Evolutionary conservation across 1,140 invertebrate genomes (phyloP), one percentile per base, ranked within the genome.

Genomic region (Tenebrio molitor): DNA sequence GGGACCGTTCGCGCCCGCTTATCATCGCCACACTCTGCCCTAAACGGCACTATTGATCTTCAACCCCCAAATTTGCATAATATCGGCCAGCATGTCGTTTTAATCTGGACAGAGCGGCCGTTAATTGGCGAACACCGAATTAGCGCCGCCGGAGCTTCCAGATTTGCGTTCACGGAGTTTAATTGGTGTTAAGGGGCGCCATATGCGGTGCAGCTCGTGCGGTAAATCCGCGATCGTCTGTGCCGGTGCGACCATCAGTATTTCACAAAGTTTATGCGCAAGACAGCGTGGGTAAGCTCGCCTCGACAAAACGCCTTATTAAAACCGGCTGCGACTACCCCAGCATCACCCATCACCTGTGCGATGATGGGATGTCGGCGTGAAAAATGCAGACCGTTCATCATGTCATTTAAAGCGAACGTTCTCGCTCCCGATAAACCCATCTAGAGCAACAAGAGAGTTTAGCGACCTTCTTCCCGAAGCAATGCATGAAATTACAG

Each of bases 231-330:
- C n/a, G n/a, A n/a, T n/a, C n/a, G n/a, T n/a, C n/a, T n/a, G n/a
- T n/a, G n/a, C n/a, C n/a, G n/a, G n/a, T n/a, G 10, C 50, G 12
- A 23, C 23, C 50, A 58, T 58, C 29, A 58, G 21, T 58, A 58
- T 58, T 58, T 58, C 29, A 25, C 12, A 53, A 53, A 53, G 46
- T 53, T 53, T 53, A 53, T 53, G 46, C 50, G 50, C 50, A 58
- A 58, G 50, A 58, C 50, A 58, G 50, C 50, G 50, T 58, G 50
- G 50, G 50, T 58, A 58, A 58, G 50, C 50, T 23, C 50, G 29
- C 29, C 50, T 12, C 50, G 46, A 53, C 46, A 53, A 53, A 53
- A 53, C 46, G 17, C 46, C 46, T 53, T 53, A 53, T 53, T 53
- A 58, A 58, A 58, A 58, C 50, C 50, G 50, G 50, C 44, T 58